Base-by-base conservation (phyloP, 2,113 vertebrate species). In the Dendrocopos noguchii region DNA sequence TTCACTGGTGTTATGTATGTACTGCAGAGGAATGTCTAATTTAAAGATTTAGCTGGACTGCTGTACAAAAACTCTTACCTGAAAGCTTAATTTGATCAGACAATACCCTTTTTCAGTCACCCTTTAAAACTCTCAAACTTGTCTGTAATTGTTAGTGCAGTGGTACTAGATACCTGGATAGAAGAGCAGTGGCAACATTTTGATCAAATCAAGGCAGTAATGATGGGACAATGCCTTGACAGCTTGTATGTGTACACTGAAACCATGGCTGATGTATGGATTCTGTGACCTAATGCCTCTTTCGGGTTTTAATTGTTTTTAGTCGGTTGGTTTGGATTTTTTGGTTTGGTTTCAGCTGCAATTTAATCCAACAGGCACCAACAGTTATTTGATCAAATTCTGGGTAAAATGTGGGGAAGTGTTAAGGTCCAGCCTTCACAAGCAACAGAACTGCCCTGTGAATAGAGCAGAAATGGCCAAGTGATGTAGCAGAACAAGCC, bases 11-110 rank as follows among this genome's bases (percentile, higher is more conserved):
- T 83, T 94, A 80, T 34, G 19, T 93, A 68, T 85, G 63, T 86
- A 61, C 66, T 90, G 61, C n/a, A 24, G 68, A 83, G 18, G 57
- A 75, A 80, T 72, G 82, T 83, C 53, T 87, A 42, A 47, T 83
- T 65, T 77, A 31, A 90, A 94, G 82, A 34, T 71, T 52, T 90
- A 39, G 31, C 34, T 86, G 65, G 42, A 80, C 47, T 86, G 76
- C 53, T 78, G 88, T 82, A 59, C 44, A 70, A 21, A 94, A 81
- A 25, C 39, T 91, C 65, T 25, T 57, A 39, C 57, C 57, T 72
- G 39, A 53, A 92, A 70, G 29, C 61, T 65, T 96, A 76, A 95
- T 94, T 84, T 94, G 91, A 94, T 46, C 24, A 78, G 90, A 90
- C 88, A 91, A 55, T 88, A 39, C 24, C 44, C 55, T 78, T 80